Base-by-base conservation (phyloP, 2,113 vertebrate species). In the Pluvianellus socialis region DNA sequence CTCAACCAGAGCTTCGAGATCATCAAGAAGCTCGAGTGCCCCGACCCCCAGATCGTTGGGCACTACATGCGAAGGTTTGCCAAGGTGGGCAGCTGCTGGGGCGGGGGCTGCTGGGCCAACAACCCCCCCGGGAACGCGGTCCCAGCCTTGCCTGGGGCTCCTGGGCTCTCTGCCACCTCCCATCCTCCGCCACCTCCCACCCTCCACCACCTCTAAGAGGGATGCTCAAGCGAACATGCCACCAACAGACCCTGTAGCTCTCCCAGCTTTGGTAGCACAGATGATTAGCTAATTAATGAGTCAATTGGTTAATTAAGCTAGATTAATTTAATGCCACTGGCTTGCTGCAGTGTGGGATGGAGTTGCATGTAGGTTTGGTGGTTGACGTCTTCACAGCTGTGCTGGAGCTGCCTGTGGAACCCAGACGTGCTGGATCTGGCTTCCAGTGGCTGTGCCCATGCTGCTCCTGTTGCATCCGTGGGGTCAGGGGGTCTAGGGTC, bases 1-100 rank as follows among this genome's bases (percentile, higher is more conserved):
- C 99, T 99, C 95, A 99, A 99, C 97, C 99, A 99, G 98, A 99
- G 99, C 97, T 99, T 99, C 6, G 99, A 99, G 97, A 99, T 99
- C 97, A 99, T 99, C 97, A 99, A 99, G 96, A 99, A 99, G 92
- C 97, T 99, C 1, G 99, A 99, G 97, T 99, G 99, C 81, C 99
- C 99, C 0, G 99, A 99, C 89, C 99, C 99, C 3, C 99, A 99
- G 97, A 99, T 99, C 1, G 99, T 99, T 14, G 99, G 99, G 30
- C 99, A 99, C 97, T 99, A 99, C 97, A 99, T 99, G 99, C 98
- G 99, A 71, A 98, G 99, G 52, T 99, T 99, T 85, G 99, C 99
- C 58, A 99, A 99, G 99, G 99, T 99, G 95, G 18, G 89, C 62
- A 76, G 23, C 75, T 42, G 32, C 13, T 8, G 18, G 56, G 40